Evolutionary conservation across 2,797 vertebrate species (phyloP), one percentile per base, ranked within the genome.

Genomic region (Anolis apletophallus): DNA sequence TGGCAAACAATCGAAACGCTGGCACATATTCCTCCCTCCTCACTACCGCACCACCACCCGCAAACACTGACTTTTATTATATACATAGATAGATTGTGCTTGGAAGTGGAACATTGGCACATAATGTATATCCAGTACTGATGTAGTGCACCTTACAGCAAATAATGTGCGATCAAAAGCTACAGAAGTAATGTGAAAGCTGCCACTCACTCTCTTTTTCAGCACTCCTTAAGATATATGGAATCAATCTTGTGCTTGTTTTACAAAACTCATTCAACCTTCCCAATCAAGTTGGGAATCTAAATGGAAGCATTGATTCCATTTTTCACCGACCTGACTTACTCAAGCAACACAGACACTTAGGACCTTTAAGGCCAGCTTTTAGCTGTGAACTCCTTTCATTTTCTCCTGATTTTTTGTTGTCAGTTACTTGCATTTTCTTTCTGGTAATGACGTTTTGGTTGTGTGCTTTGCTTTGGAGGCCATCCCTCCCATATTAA

Each of bases 291-390:
- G 32, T 12, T 84, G 71, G 29, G 50, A 32, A 84, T 21, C 46
- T 72, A 73, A 76, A 84, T 85, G 79, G 26, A 12, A 29, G n/a
- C 64, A 29, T 11, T 81, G 69, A 82, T 7, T 75, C 46, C 46
- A 46, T 91, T 57, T 87, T 86, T 34, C 19, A 10, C 4, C 0
- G 69, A 81, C 8, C 72, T 52, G 52, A 75, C 26, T 16, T 34
- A 55, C 26, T 21, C 29, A 59, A 36, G 29, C 68, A 83, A 55
- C 85, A 71, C 12, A 87, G 76, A 78, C 72, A 87, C 83, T 86
- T 59, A n/a, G 88, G 73, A 71, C 84, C n/a, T 81, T 81, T 23
- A 81, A 46, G 36, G 2, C 17, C 40, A 86, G 29, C 3, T 19
- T 23, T 29, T 5, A 83, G 29, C 40, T 23, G 8, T 36, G 0